A percentile compares a stretch with the other conserved stretches of the same genome.
phyloP scores from a whole-genome alignment of 2,888 invertebrate species.

The Meloe dianella region DNA sequence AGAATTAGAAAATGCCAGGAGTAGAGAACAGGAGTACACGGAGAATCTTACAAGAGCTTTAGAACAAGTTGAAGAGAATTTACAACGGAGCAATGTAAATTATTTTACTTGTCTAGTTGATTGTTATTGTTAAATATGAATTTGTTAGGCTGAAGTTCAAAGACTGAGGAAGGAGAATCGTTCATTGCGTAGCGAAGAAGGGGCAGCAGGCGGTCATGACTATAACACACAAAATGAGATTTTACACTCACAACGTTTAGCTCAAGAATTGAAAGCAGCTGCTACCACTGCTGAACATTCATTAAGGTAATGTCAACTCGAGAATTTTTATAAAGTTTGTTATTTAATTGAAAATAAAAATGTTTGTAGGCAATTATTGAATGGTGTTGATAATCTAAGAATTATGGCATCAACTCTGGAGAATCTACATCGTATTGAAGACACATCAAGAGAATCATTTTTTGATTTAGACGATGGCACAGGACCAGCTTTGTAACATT shows the following conservation, averaged over 20 bases:
- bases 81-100: conserved; percentile 65
- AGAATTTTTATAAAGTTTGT: too few relatives aligned
- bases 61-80: conserved; percentile 66
- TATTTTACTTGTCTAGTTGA: conserved; percentile 19
- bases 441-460: conserved; percentile 61
- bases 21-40: conserved; percentile 63
- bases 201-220: conserved; percentile 59
- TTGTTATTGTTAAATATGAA: conserved; percentile 9
- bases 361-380: conserved; percentile 69
- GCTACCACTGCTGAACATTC: conserved; percentile 71
- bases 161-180: conserved; percentile 63
- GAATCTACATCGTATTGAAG: conserved; percentile 64
- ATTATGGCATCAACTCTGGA: conserved; percentile 70
- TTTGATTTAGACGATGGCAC: conserved; percentile 61
- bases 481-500: conserved; percentile 61
- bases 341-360: too few relatives aligned
- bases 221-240: conserved; percentile 43
- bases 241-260: conserved; percentile 62
- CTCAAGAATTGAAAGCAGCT: conserved; percentile 67
- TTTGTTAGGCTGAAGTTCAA: conserved; percentile 60
- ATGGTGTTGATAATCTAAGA: conserved; percentile 71
- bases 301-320: conserved; percentile 65
- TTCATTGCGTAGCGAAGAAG: conserved; percentile 59
- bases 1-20: conserved; percentile 62
- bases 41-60: conserved; percentile 64